Conservation (phyloP, 2,797 vertebrate species). For the Argya squamiceps region DNA sequence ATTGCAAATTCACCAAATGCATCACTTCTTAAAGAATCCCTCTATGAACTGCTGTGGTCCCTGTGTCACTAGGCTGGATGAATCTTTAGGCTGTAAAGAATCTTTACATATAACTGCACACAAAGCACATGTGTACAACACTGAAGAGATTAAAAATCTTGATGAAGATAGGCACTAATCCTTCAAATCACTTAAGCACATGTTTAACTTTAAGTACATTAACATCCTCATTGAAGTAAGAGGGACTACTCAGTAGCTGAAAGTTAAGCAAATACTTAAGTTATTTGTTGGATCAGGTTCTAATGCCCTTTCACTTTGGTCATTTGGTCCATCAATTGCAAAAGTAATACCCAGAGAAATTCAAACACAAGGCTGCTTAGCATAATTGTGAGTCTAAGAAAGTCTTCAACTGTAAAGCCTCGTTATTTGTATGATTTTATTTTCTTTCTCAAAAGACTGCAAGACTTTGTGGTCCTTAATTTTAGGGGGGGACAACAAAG, state of each 20-base stretch:
- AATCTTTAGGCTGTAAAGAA: background rate
- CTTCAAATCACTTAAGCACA: conserved; percentile 32
- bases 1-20: background rate
- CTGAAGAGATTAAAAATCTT: background rate
- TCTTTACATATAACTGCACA: background rate
- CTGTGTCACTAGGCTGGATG: background rate
- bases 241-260: background rate
- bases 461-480: background rate
- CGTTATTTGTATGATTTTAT: background rate
- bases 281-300: conserved; percentile 7
- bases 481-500: background rate
- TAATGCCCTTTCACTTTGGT: conserved; percentile 32
- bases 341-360: background rate
- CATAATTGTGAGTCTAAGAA: background rate
- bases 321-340: background rate
- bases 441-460: background rate
- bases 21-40: background rate
- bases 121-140: background rate
- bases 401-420: background rate
- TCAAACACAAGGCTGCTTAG: background rate
- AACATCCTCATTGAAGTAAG: background rate
- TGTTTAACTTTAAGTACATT: conserved; percentile 46
- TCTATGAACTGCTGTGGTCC: background rate
- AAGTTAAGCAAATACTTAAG: conserved; percentile 13
- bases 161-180: background rate